Evolutionary conservation across 2,888 invertebrate species (phyloP), one percentile per base, ranked within the genome.

Genomic region (Lochmaea capreae): DNA sequence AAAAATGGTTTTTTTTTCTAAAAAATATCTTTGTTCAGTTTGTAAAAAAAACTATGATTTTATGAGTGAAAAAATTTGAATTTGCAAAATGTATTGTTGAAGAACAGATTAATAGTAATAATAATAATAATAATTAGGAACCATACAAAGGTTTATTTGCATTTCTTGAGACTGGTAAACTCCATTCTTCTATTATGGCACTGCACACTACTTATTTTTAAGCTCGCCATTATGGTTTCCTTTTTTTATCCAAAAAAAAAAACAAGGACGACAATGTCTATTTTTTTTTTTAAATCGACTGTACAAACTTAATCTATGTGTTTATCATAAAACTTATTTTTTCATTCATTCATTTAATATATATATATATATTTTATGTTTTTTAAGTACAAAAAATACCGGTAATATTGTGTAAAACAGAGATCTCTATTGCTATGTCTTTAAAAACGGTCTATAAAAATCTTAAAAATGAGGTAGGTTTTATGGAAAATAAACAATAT

Each of bases 101-200:
- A 86, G 86, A 85, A 86, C 86, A 85, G 86, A 85, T 39, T 39
- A 39, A 39, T 33, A 33, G 6, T 33, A 33, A 33, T 33, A 33
- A 33, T 33, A 33, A 84, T 83, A 82, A 76, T 83, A 83, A 83
- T 83, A 83, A 83, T 82, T 87, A 87, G 87, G 87, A 87, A 87
- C 87, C 85, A 86, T 84, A 84, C 83, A 82, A 78, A 84, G 83
- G 84, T 84, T 86, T 85, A 85, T 86, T 86, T 85, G 85, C 86
- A 85, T 85, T 85, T 85, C 84, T 85, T 85, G 83, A 80, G 81
- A 83, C 82, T 82, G 83, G 82, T 83, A 84, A 10, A 43, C 9
- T 43, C 12, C 16, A 63, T 78, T 54, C 16, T 52, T 76, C 73
- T 75, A 82, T 68, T 85, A 86, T 86, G 86, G 86, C 85, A 85